phyloP scores from a whole-genome alignment of 92 coral and sea anemone species.

The Palythoa caribaeorum region DNA sequence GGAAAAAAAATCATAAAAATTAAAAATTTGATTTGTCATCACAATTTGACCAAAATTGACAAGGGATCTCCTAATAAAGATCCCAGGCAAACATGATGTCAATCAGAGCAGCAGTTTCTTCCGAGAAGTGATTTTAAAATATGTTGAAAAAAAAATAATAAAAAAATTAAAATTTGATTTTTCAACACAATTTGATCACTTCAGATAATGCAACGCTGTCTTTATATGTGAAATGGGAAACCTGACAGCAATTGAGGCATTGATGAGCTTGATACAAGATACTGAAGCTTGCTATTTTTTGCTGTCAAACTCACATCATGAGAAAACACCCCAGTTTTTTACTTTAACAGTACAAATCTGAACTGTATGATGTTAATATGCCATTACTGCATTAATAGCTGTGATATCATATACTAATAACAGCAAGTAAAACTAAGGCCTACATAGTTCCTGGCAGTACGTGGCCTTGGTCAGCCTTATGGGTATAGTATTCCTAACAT shows the following conservation, averaged over 20 bases:
- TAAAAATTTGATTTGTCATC: not conserved
- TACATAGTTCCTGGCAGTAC: slow-evolving; percentile 2
- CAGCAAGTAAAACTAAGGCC: slow-evolving; percentile 2
- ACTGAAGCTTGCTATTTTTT: slow-evolving; percentile 1
- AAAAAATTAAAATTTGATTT: slow-evolving; percentile 2
- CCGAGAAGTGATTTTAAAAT: slow-evolving; percentile 7
- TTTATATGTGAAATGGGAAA: slow-evolving; percentile 6
- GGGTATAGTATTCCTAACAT: slow-evolving; percentile 1
- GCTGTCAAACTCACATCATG: slow-evolving; percentile 2
- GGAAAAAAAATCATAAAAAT: not conserved
- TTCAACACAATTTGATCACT: slow-evolving; percentile 7
- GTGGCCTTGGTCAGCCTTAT: slow-evolving; percentile 4
- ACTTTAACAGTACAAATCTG: slow-evolving; percentile 1
- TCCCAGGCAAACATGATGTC: slow-evolving; percentile 10
- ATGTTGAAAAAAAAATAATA: not conserved
- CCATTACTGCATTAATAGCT: not conserved
- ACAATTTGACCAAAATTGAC: slow-evolving; percentile 1
- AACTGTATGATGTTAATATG: not conserved
- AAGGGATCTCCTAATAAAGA: not conserved
- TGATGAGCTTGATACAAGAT: slow-evolving; percentile 4
- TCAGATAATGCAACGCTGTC: slow-evolving; percentile 9
- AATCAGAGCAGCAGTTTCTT: slow-evolving; percentile 8
- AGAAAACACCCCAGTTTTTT: not conserved
- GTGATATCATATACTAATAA: not conserved
- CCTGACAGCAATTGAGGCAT: slow-evolving; percentile 10